Base-by-base conservation (phyloP, 2,888 invertebrate genomes). In the Ecliptopera silaceata region DNA sequence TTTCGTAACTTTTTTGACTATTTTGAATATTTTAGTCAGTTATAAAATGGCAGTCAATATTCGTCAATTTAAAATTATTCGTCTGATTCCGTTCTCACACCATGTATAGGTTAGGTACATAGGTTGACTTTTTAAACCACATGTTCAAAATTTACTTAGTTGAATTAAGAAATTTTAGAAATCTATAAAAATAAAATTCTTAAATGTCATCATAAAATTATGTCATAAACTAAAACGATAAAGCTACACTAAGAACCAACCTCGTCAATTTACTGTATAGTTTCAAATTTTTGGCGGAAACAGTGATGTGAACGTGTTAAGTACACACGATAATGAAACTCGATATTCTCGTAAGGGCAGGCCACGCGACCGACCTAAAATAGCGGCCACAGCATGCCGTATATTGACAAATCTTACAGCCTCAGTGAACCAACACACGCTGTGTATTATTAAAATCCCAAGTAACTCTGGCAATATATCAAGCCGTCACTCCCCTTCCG, bases 391-490 rank as follows among this genome's bases (percentile, higher is more conserved):
- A 88, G 78, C 83, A 82, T 79, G 76, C 81, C 84, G n/a, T n/a
- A 79, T 82, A 88, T 88, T 91, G 91, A 91, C 90, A 91, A 91
- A 91, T 91, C 91, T 90, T 87, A 87, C 82, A 71, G 88, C 86
- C 86, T 86, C 83, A 75, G 79, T 84, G 83, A 86, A 86, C 86
- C 80, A 89, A 90, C 91, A 91, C 85, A 85, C 83, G 82, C 71
- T 79, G 86, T 81, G 85, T 86, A 87, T 89, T 90, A 90, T 90
- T 88, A 89, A 88, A 89, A 89, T 89, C 90, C 89, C 78, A 80
- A 84, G 84, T 88, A 89, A 91, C 88, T 78, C 86, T 81, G 69
- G 77, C 78, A 81, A 90, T 90, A 90, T 84, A 90, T 90, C 90
- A 90, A 85, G 79, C 80, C 76, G 80, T 82, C 78, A 82, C 84